These are phyloP conservation scores for Dromococcyx pavoninus DNA, from an alignment of 2,797 vertebrate species.

Conservation along the genomic window DNA sequence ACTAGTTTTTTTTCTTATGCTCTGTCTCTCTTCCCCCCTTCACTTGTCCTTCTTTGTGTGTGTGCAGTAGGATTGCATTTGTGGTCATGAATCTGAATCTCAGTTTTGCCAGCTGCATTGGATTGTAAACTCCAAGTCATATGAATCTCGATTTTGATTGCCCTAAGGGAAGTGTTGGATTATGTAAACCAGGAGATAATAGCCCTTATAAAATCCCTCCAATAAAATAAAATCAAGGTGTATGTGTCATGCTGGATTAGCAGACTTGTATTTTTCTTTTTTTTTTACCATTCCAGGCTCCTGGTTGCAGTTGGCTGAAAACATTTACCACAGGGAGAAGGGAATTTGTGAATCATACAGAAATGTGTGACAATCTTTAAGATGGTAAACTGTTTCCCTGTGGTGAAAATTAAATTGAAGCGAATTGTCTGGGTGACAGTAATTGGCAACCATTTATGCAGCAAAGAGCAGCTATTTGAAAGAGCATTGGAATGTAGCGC, in stretches of 20 bases:
- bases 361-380: neutral
- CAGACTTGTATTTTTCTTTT: conserved; percentile 47
- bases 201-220: conserved; percentile 75
- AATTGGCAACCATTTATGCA: neutral
- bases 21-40: neutral
- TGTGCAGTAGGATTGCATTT: conserved; percentile 56
- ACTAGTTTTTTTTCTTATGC: conserved; percentile 23
- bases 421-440: neutral
- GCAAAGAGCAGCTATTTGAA: neutral
- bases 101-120: conserved; percentile 70
- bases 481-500: no score
- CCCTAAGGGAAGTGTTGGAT: conserved; percentile 77
- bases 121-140: conserved; percentile 69
- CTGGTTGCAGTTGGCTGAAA: conserved; percentile 42
- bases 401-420: neutral
- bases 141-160: conserved; percentile 71
- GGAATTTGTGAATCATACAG: neutral
- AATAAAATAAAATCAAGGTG: conserved; percentile 78
- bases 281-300: neutral
- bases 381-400: neutral
- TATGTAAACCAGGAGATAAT: conserved; percentile 81
- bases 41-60: neutral
- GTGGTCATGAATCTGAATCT: conserved; percentile 66
- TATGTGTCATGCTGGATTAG: conserved; percentile 73
- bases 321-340: neutral